These are phyloP conservation scores for Micromys minutus DNA, from an alignment of 2,113 vertebrate species.

Conservation along the genomic window DNA sequence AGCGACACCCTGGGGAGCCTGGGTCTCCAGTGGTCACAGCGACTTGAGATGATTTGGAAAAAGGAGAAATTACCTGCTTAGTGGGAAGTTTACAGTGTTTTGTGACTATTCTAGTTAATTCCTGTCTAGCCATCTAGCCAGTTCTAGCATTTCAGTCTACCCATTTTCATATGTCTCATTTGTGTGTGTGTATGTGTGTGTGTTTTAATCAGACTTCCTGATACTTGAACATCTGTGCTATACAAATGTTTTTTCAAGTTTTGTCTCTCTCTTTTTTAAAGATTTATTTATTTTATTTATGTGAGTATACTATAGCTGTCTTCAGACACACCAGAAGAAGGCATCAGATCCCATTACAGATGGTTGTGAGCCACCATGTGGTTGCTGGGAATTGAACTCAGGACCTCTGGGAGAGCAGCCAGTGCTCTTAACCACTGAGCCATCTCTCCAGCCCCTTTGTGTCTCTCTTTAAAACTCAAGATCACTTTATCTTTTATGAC, in stretches of 20 bases:
- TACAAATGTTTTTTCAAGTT: neutral
- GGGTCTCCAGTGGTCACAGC: neutral
- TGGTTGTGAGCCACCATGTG: no score
- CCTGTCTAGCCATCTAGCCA: neutral
- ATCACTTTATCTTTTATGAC: conserved; percentile 26
- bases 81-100: conserved; percentile 2
- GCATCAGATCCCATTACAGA: no score
- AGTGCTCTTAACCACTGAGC: no score
- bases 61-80: neutral
- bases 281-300: no score
- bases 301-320: no score
- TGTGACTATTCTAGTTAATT: neutral
- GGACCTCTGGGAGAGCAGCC: no score
- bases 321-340: no score
- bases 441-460: neutral
- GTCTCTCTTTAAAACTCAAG: conserved; percentile 36
- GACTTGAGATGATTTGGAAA: neutral
- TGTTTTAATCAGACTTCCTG: neutral
- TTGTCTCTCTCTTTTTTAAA: neutral
- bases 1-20: neutral
- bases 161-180: neutral
- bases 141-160: neutral
- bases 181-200: neutral
- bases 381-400: no score
- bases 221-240: neutral